Percentiles rank a stretch among this genome's conserved stretches.
Conservation (phyloP, 2,888 invertebrate species). For the Spialia ferax region DNA sequence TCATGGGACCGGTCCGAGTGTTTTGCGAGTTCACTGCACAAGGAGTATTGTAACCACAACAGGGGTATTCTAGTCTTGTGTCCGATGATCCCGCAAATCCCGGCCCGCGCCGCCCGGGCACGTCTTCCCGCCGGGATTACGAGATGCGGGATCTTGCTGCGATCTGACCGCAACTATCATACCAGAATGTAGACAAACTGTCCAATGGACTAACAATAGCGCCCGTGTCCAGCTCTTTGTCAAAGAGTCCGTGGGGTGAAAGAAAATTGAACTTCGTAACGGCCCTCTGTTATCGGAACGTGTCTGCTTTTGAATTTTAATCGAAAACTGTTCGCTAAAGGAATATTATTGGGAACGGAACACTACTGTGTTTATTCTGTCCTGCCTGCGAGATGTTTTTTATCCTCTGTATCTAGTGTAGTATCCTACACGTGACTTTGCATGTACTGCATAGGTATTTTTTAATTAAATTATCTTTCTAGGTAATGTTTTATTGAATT, state of each 20-base stretch:
- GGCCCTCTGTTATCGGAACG: slow-evolving; percentile 40
- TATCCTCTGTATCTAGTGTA: background rate
- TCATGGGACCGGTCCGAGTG: slow-evolving; percentile 36
- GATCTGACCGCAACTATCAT: slow-evolving; percentile 67
- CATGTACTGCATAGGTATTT: background rate
- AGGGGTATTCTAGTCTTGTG: slow-evolving; percentile 66
- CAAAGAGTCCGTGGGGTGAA: slow-evolving; percentile 37
- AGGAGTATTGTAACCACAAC: slow-evolving; percentile 63
- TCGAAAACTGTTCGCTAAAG: slow-evolving; percentile 36
- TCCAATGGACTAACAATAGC: slow-evolving; percentile 36
- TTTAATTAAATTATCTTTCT: too few species aligned
- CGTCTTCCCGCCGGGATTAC: slow-evolving; percentile 72
- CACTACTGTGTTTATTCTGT: slow-evolving; percentile 35
- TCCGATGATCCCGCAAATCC: slow-evolving; percentile 78
- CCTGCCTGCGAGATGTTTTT: slow-evolving; percentile 8
- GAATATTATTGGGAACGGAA: slow-evolving; percentile 30
- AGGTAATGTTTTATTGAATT: too few species aligned
- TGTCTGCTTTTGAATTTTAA: slow-evolving; percentile 41
- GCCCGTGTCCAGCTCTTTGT: slow-evolving; percentile 39
- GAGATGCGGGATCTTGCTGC: slow-evolving; percentile 61
- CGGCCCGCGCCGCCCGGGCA: slow-evolving; percentile 64
- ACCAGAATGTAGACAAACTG: slow-evolving; percentile 51
- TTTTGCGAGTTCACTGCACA: slow-evolving; percentile 42
- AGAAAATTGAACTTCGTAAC: slow-evolving; percentile 40
- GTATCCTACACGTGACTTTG: too few species aligned